These are phyloP conservation scores for Coelogynopora nodosa DNA, from an alignment of 2,888 invertebrate species.

Conservation along the genomic window DNA sequence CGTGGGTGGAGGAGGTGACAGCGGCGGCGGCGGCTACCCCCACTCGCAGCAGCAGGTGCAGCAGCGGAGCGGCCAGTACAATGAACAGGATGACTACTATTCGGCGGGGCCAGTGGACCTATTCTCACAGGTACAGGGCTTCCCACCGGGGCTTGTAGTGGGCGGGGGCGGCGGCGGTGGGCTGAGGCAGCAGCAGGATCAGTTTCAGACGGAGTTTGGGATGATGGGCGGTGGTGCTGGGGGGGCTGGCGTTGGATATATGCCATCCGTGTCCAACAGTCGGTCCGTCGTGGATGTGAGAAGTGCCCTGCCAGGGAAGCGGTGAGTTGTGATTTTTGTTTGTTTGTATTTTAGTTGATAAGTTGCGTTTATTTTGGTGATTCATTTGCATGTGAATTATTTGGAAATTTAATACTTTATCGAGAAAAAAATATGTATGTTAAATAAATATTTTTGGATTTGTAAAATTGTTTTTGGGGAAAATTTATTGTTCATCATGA, in stretches of 20 bases:
- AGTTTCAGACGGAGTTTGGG: background rate
- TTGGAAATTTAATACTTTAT: too few relatives aligned
- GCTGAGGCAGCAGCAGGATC: background rate
- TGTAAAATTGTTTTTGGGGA: too few relatives aligned
- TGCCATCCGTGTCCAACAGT: background rate
- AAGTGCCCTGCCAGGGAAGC: background rate
- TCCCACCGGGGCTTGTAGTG: background rate
- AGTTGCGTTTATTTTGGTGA: too few relatives aligned
- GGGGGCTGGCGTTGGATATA: background rate
- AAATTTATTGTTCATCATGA: too few relatives aligned
- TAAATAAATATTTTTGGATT: too few relatives aligned
- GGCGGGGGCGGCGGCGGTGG: background rate
- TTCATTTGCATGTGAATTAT: too few relatives aligned
- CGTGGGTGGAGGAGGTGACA: too few relatives aligned
- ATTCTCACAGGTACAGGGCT: background rate
- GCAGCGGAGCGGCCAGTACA: background rate
- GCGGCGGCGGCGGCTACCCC: background rate
- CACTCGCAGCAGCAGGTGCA: background rate
- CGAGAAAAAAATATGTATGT: too few relatives aligned
- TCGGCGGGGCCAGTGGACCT: background rate
- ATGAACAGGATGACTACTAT: background rate
- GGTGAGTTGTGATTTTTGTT: too few relatives aligned
- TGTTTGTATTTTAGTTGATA: too few relatives aligned
- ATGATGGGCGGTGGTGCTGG: background rate
- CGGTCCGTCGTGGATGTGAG: background rate